Conservation (phyloP, 1,140 invertebrate species). For the Whitmania pigra region DNA sequence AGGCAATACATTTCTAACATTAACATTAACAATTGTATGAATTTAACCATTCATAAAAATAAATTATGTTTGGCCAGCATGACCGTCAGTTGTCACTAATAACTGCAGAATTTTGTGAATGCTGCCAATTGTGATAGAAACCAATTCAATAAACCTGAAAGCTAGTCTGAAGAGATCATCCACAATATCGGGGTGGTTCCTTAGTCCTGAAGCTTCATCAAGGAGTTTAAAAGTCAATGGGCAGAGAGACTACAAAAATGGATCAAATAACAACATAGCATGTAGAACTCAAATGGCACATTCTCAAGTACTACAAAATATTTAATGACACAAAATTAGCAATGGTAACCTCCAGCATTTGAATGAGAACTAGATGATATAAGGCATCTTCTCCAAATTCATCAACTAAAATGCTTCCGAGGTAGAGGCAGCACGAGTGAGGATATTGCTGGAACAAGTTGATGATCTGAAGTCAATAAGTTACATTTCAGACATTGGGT, state of each 20-base stretch:
- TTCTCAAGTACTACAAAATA: too few relatives aligned
- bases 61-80: too few relatives aligned
- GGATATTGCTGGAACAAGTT: constrained; percentile 64
- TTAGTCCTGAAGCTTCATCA: constrained; percentile 57
- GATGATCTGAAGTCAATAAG: constrained; percentile 54
- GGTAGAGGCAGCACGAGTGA: constrained; percentile 87
- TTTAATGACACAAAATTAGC: too few relatives aligned
- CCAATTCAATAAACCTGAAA: constrained; percentile 47
- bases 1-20: neutral
- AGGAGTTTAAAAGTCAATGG: constrained; percentile 69
- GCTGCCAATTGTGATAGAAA: neutral
- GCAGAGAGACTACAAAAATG: constrained; percentile 56
- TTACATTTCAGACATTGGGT: neutral
- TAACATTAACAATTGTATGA: too few relatives aligned
- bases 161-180: constrained; percentile 89
- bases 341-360: constrained; percentile 56
- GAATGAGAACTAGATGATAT: constrained; percentile 60
- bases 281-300: too few relatives aligned
- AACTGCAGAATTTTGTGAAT: too few relatives aligned
- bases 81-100: too few relatives aligned
- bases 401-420: constrained; percentile 87
- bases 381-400: constrained; percentile 64
- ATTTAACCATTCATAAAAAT: too few relatives aligned
- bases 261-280: constrained; percentile 3
- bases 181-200: constrained; percentile 88